Percentiles rank a stretch among this genome's conserved stretches.
Evolutionary conservation across 2,888 invertebrate genomes (phyloP).

Genomic region (Notodonta dromedarius): DNA sequence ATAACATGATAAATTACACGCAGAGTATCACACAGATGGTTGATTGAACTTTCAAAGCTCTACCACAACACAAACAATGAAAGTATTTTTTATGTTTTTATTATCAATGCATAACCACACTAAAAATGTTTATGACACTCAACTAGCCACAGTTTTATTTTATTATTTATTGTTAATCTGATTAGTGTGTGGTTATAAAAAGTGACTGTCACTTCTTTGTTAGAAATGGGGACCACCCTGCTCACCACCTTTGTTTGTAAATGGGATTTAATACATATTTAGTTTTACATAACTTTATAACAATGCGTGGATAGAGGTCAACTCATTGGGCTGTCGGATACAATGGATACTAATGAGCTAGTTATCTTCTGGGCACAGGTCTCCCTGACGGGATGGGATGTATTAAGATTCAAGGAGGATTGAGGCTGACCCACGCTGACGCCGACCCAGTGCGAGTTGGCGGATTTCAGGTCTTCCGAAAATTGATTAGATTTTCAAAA

Average conservation of each 20-base stretch:
- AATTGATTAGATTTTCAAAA: too few relatives aligned
- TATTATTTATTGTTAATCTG: constrained; percentile 62
- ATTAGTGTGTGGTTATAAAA: constrained; percentile 56
- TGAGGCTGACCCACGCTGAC: too few relatives aligned
- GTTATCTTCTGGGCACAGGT: too few relatives aligned
- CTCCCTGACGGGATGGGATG: too few relatives aligned
- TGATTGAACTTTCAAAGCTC: too few relatives aligned
- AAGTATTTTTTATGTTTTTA: not conserved
- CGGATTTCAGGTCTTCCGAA: too few relatives aligned
- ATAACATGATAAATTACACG: too few relatives aligned
- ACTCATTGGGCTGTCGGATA: too few relatives aligned
- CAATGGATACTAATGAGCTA: too few relatives aligned
- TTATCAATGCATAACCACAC: constrained; percentile 25
- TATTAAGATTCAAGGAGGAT: too few relatives aligned
- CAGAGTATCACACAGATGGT: too few relatives aligned
- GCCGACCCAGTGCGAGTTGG: too few relatives aligned
- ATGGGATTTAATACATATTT: constrained; percentile 20
- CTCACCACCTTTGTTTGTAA: constrained; percentile 49
- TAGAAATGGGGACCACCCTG: constrained; percentile 61
- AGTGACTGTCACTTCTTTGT: constrained; percentile 51
- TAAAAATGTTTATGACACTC: constrained; percentile 29
- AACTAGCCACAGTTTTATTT: constrained; percentile 37
- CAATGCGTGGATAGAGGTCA: constrained; percentile 7
- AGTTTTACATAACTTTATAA: constrained; percentile 16
- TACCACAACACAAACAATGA: not conserved